phyloP scores from a whole-genome alignment of 1,140 invertebrate genomes.

The Mycetomoellerius zeteki region DNA sequence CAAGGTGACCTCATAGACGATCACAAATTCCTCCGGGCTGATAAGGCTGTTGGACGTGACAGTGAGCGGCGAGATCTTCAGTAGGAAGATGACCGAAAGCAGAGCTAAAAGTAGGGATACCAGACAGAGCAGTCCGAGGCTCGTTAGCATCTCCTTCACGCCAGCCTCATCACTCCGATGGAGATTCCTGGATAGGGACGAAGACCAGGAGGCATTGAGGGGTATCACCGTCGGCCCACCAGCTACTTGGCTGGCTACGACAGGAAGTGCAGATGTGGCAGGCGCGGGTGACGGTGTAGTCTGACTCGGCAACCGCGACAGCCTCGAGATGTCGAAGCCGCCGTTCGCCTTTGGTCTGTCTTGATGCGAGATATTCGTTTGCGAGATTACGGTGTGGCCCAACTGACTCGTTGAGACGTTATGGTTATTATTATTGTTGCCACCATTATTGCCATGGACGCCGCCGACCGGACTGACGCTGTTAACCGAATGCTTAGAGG shows the following conservation, averaged over 20 bases:
- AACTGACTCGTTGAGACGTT: constrained; percentile 59
- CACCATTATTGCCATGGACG: constrained; percentile 69
- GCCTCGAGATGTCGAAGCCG: constrained; percentile 87
- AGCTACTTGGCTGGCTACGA: constrained; percentile 41
- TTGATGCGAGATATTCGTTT: constrained; percentile 70
- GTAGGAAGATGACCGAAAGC: constrained; percentile 93
- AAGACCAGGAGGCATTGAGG: constrained; percentile 87
- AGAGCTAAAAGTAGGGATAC: constrained; percentile 94
- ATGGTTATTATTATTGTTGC: constrained; percentile 65
- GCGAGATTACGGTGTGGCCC: constrained; percentile 59
- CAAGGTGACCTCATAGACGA: constrained; percentile 96
- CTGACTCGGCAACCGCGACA: constrained; percentile 83
- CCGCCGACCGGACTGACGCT: constrained; percentile 85
- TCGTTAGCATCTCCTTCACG: constrained; percentile 94
- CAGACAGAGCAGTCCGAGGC: constrained; percentile 94
- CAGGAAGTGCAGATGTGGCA: constrained; percentile 62
- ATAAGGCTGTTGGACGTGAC: constrained; percentile 88
- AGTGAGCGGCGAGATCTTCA: constrained; percentile 92
- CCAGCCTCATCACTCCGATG: constrained; percentile 88
- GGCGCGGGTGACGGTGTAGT: constrained; percentile 83
- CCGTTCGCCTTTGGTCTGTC: constrained; percentile 86
- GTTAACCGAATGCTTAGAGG: constrained; percentile 92
- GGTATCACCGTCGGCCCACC: constrained; percentile 77
- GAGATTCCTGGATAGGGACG: constrained; percentile 85
- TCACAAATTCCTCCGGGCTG: constrained; percentile 92